Evolutionary conservation across 2,888 invertebrate genomes (phyloP).

Genomic region (Diabrotica balteata): DNA sequence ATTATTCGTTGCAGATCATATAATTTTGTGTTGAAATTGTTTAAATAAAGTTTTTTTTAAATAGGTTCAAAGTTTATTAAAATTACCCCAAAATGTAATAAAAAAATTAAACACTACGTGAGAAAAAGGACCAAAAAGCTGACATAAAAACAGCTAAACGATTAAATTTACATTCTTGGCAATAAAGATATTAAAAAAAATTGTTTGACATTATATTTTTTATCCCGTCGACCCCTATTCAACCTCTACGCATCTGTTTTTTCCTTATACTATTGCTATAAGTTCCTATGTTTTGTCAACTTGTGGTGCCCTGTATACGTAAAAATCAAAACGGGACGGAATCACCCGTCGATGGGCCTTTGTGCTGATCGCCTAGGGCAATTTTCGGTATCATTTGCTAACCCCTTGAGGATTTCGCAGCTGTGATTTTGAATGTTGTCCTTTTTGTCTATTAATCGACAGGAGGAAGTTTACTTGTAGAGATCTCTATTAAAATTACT

Average conservation of each 20-base stretch:
- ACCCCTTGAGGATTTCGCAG: conserved; percentile 39
- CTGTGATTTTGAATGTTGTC: conserved; percentile 15
- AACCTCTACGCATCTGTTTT: not conserved
- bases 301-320: conserved; percentile 6
- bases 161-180: too few species aligned
- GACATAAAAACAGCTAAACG: too few species aligned
- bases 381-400: conserved; percentile 48
- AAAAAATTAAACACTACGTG: too few species aligned
- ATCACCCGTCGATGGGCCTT: conserved; percentile 43
- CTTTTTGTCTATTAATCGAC: conserved; percentile 16
- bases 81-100: too few species aligned
- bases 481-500: not conserved
- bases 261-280: not conserved
- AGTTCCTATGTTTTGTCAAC: conserved; percentile 14
- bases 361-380: conserved; percentile 41
- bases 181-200: too few species aligned
- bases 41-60: too few species aligned
- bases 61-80: too few species aligned
- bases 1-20: too few species aligned
- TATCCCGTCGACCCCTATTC: too few species aligned
- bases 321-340: conserved; percentile 36
- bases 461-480: not conserved
- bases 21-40: too few species aligned
- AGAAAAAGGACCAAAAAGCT: too few species aligned
- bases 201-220: too few species aligned